Percentiles rank a stretch among this genome's conserved stretches.
These are phyloP conservation scores for Loxodonta africana DNA, from an alignment of 2,113 vertebrate genomes.

Conservation along the genomic window DNA sequence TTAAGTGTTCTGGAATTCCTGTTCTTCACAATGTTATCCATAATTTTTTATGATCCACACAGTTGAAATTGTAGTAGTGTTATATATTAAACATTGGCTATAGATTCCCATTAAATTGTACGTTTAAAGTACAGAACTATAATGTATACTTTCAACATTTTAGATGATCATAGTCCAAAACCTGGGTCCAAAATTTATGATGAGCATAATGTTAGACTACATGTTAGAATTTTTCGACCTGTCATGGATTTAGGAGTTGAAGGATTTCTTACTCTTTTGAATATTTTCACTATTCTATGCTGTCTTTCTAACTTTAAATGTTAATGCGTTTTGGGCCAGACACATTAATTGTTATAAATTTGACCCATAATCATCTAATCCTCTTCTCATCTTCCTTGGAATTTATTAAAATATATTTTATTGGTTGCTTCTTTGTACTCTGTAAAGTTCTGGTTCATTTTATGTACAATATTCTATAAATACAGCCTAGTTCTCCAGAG, in stretches of 20 bases:
- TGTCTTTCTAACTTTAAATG: not conserved
- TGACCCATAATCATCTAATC: not conserved
- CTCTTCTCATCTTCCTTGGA: not conserved
- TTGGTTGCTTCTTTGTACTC: not conserved
- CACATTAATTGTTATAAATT: constrained; percentile 2
- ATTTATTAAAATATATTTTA: constrained; percentile 19
- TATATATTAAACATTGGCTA: constrained; percentile 46
- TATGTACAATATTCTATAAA: not conserved
- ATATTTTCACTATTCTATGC: constrained; percentile 41
- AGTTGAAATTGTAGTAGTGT: not conserved
- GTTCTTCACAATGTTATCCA: not conserved
- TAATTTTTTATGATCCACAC: not conserved
- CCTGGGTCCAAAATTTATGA: not conserved
- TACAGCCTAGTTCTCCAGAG: not conserved
- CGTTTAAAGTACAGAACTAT: constrained; percentile 44
- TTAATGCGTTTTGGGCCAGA: not conserved
- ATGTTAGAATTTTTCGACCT: constrained; percentile 2
- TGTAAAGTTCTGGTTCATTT: not conserved
- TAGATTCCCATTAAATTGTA: constrained; percentile 1
- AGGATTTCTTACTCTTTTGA: constrained; percentile 18
- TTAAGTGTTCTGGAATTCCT: not conserved
- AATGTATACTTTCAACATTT: not conserved
- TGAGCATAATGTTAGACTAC: not conserved
- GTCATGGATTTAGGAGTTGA: not conserved
- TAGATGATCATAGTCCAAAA: not conserved